A percentile compares a stretch with the other conserved stretches of the same genome.
phyloP scores from a whole-genome alignment of 2,113 vertebrate species.

The Grallaria varia region DNA sequence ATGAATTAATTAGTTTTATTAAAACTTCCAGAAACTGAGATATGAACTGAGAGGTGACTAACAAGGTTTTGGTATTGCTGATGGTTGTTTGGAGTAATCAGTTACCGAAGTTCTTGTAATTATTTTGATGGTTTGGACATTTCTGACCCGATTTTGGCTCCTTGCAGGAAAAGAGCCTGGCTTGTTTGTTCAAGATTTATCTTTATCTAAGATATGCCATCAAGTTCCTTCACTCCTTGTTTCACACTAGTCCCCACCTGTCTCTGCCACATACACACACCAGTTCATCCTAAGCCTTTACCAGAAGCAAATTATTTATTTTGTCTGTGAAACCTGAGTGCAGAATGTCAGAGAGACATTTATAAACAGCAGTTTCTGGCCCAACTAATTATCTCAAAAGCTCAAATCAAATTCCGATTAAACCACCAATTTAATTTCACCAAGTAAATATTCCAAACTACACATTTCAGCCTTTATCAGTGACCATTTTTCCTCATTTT shows the following conservation, averaged over 20 bases:
- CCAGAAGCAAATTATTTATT: neutral
- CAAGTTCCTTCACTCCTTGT: neutral
- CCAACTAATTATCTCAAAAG: neutral
- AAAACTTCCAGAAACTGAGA: neutral
- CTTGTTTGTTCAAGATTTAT: neutral
- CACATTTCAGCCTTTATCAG: neutral
- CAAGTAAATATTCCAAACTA: neutral
- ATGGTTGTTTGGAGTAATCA: neutral
- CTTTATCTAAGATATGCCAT: neutral
- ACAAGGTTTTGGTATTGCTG: neutral
- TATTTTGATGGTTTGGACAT: neutral
- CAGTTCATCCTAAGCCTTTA: neutral
- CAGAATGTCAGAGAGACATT: neutral
- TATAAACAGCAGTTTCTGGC: neutral
- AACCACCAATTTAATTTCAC: neutral
- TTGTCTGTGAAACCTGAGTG: neutral
- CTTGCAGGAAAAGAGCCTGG: neutral
- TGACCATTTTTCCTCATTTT: neutral
- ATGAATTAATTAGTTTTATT: neutral
- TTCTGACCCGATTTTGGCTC: neutral
- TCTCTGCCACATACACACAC: neutral
- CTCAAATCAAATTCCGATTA: neutral
- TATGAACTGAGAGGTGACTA: neutral
- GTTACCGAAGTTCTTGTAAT: neutral
- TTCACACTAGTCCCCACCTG: neutral